Conservation (phyloP, 2,113 vertebrate species). For the Cacatua alba region DNA sequence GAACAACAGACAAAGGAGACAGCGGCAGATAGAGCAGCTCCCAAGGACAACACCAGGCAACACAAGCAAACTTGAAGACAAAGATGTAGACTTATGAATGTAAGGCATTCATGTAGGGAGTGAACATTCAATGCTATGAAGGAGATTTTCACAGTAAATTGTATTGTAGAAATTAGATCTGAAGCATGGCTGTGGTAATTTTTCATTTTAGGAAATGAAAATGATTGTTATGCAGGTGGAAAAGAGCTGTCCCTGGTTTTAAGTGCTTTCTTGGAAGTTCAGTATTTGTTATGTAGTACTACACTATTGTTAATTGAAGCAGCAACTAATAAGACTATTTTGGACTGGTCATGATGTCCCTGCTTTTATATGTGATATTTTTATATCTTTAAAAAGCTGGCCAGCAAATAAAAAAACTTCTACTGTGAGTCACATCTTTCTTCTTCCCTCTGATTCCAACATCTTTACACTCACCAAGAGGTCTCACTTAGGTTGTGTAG, state of each 20-base stretch:
- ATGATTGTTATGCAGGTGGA: not conserved
- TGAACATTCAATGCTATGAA: not conserved
- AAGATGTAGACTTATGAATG: not conserved
- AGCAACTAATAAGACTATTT: not conserved
- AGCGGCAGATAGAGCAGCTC: slow-evolving; percentile 16
- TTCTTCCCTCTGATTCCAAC: not conserved
- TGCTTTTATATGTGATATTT: not conserved
- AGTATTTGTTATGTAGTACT: not conserved
- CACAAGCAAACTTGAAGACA: slow-evolving; percentile 15
- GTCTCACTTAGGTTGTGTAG: not conserved
- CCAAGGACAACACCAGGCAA: not conserved
- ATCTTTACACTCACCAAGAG: not conserved
- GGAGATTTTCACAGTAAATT: not conserved
- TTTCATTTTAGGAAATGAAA: not conserved
- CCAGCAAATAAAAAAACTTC: not conserved
- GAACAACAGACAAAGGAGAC: slow-evolving; percentile 67
- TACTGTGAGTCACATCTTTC: not conserved
- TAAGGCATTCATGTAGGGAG: not conserved
- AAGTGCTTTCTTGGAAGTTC: not conserved
- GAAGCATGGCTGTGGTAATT: not conserved
- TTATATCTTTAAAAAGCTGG: not conserved
- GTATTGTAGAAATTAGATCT: not conserved
- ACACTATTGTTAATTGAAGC: not conserved
- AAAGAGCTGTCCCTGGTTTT: not conserved
- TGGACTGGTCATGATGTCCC: not conserved